Base-by-base conservation (phyloP, 2,888 invertebrate species). In the Leuctra nigra region DNA sequence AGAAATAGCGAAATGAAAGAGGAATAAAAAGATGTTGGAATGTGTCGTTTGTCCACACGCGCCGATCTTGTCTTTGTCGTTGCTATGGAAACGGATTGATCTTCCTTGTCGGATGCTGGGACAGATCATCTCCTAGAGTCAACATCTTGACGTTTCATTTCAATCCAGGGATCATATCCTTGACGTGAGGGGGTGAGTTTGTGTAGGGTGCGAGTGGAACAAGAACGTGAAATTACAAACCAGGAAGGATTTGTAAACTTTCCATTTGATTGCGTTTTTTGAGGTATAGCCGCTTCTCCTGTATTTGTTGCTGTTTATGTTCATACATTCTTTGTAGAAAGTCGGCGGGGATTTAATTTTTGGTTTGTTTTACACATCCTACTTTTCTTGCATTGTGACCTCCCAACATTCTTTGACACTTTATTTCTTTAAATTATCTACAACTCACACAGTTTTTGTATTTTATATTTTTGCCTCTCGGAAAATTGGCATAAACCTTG, bases 91-190 rank as follows among this genome's bases (percentile, higher is more conserved):
- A 44, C 44, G 22, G n/a, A 44, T 23, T 20, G 44, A 20, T 44
- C 44, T 23, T 44, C 11, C 44, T n/a, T 16, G 39, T 20, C 39
- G 39, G 39, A 39, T 39, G 39, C 39, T 16, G 39, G 16, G 20
- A 20, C 39, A 39, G 18, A n/a, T 39, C 39, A 39, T 13, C 39
- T n/a, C 39, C 22, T 22, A 44, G 44, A 44, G 44, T 44, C 20
- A 44, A 44, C 23, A 44, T 44, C 44, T 44, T 20, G 44, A 23
- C 44, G n/a, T 44, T 44, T 44, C 44, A 44, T 44, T 44, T 44
- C 44, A 44, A 44, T 44, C n/a, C n/a, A n/a, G n/a, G n/a, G n/a
- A n/a, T n/a, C n/a, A n/a, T n/a, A n/a, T n/a, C n/a, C n/a, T n/a
- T n/a, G n/a, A n/a, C n/a, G 29, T 29, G 29, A 29, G 29, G 29